A percentile compares a stretch with the other conserved stretches of the same genome.
Evolutionary conservation across 2,113 vertebrate species (phyloP).

Genomic region (Nycticryphes semicollaris): DNA sequence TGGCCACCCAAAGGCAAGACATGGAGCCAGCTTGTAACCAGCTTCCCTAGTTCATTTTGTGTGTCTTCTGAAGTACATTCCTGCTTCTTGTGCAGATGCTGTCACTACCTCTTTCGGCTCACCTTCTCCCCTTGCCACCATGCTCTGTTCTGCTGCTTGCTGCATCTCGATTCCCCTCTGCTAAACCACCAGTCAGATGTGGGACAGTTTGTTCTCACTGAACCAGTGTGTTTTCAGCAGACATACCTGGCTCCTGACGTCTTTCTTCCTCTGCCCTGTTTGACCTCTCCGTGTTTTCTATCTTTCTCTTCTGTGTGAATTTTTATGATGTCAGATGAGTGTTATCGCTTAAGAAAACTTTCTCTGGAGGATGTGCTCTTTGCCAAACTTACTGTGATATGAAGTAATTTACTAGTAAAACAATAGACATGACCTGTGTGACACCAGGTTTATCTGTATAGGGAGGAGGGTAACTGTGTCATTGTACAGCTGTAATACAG

Average conservation of each 20-base stretch:
- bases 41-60: neutral
- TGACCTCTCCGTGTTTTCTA: neutral
- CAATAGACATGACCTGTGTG: neutral
- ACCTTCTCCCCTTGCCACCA: rapidly evolving
- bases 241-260: neutral
- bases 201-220: neutral
- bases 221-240: neutral
- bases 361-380: neutral
- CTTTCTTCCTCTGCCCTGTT: neutral
- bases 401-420: neutral
- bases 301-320: neutral
- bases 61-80: neutral
- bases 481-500: neutral
- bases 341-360: neutral
- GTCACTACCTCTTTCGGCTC: neutral
- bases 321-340: neutral
- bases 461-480: neutral
- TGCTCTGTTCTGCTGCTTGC: neutral
- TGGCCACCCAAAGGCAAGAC: neutral
- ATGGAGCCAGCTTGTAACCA: neutral
- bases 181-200: neutral
- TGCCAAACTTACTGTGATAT: neutral
- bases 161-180: rapidly evolving
- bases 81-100: neutral
- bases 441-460: neutral